Base-by-base conservation (phyloP, 1,140 invertebrate genomes). In the Heliconius hermathena region DNA sequence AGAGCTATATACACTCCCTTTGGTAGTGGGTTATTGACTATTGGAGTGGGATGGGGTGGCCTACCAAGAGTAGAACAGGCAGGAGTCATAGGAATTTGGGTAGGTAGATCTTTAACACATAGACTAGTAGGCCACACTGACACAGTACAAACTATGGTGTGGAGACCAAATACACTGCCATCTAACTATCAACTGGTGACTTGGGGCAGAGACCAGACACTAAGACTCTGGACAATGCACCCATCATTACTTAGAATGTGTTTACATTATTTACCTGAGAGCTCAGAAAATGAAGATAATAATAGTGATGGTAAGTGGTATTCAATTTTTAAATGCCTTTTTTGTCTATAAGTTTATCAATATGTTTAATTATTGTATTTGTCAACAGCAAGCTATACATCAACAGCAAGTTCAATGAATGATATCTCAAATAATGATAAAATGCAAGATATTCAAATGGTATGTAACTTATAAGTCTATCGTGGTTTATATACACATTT, bases 131-230 rank as follows among this genome's bases (percentile, higher is more conserved):
- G 98, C 0, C 98, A 99, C 89, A 97, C 97, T 3, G 98, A 99
- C 95, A 98, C 98, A 54, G 98, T 99, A 52, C 94, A 99, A 54
- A 98, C 99, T 87, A 99, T 99, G 96, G 97, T 98, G 83, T 99
- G 98, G 98, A 95, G 98, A 79, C 96, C 96, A 66, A 96, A 96
- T 89, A 94, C 95, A 92, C 89, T 95, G 94, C 93, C 96, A 89
- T 85, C 94, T 84, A 97, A 98, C 85, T 97, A 97, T 93, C 98
- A 99, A 90, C 91, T 99, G n/a, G 96, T 99, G 0, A 99, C 98
- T 1, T 99, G 98, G 98, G 98, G 98, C 0, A 97, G 98, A 89
- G 98, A 99, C 95, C 98, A 99, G 85, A 98, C 97, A 73, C 95
- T 99, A 29, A 95, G 99, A 76, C 97, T 99, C 22, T 99, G 98